Evolutionary conservation across 2,113 vertebrate genomes (phyloP), one percentile per base, ranked within the genome.

Genomic region (Pagrus major): DNA sequence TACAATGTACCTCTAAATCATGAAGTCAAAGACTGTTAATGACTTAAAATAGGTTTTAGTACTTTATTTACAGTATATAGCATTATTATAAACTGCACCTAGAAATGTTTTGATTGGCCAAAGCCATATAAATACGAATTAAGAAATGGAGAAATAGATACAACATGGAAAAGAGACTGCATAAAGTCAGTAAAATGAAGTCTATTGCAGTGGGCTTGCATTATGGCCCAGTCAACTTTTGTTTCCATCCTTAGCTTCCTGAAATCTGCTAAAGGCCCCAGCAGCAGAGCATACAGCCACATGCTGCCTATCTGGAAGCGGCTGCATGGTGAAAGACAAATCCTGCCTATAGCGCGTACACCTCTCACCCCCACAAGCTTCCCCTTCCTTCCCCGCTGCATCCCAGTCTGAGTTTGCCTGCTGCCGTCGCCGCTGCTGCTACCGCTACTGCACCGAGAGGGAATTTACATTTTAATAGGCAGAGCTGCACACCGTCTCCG

Each of bases 391-490:
- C 87, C 76, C 88, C 66, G 76, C 91, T 88, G 89, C 84, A 91
- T 80, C 90, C 86, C 88, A 89, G 92, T 83, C 91, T 91, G 91
- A 87, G 86, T 89, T 91, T 72, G 72, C 67, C 75, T 55, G 60
- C 68, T 67, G 49, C 71, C 61, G 79, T 60, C 72, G n/a, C 83
- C 15, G 60, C 71, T 46, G 70, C 76, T 70, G n/a, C 65, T 54
- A 20, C 86, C 42, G 21, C 76, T 37, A n/a, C 90, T 88, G 90
- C 93, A 93, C 88, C 77, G 86, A 93, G 92, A 92, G 88, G 88
- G 94, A 95, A 95, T 95, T 95, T 95, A 95, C 95, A 95, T 95
- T 95, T 95, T 95, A 95, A 95, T 95, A 95, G 94, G 93, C 92
- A 93, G 92, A 93, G 93, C 93, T 89, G 90, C 91, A 92, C 89